phyloP scores from a whole-genome alignment of 2,888 invertebrate species.

The Lucinisca nassula region DNA sequence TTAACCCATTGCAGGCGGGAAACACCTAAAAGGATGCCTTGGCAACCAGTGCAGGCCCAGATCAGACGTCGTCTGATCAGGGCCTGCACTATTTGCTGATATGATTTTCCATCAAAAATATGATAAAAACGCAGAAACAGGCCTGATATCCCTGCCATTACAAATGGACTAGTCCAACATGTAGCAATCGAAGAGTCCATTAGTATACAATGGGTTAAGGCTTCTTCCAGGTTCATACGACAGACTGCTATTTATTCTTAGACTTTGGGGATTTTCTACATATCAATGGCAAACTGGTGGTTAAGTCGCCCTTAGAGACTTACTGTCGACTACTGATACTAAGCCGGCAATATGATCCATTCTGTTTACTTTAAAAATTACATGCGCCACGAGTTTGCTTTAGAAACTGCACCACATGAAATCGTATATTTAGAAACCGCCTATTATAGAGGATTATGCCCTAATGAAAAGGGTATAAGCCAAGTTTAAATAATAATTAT shows the following conservation, averaged over 20 bases:
- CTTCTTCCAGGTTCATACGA: too few species aligned
- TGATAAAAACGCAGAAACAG: too few species aligned
- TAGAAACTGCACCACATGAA: constrained; percentile 7
- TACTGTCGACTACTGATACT: constrained; percentile 25
- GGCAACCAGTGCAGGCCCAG: too few species aligned
- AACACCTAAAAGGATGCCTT: too few species aligned
- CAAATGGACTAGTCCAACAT: too few species aligned
- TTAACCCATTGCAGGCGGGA: too few species aligned
- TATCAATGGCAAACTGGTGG: constrained; percentile 26
- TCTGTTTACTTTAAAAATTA: constrained; percentile 18
- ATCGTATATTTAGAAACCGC: neutral
- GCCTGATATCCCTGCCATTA: too few species aligned
- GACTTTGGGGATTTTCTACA: constrained; percentile 24
- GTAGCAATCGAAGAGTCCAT: too few species aligned
- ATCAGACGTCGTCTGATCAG: too few species aligned
- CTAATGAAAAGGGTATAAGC: constrained; percentile 2
- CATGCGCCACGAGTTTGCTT: constrained; percentile 5
- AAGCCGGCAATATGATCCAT: constrained; percentile 5
- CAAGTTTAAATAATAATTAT: constrained; percentile 1
- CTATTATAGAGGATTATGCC: neutral
- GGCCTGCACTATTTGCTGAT: too few species aligned
- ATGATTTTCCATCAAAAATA: too few species aligned
- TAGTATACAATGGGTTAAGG: too few species aligned
- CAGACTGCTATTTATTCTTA: constrained; percentile 4
- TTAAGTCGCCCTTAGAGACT: constrained; percentile 35